Evolutionary conservation across 2,113 vertebrate species (phyloP).

Genomic region (Sprattus sprattus): DNA sequence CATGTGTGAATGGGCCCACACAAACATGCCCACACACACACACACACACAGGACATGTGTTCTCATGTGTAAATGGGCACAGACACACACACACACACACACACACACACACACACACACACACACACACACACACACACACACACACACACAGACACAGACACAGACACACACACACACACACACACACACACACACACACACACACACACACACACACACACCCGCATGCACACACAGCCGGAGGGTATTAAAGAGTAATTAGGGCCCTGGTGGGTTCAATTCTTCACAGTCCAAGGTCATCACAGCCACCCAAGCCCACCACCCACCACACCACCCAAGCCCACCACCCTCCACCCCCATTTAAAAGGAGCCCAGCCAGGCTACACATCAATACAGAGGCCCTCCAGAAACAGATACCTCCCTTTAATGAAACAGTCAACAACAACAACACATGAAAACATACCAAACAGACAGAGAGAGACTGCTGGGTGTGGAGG

Average conservation of each 20-base stretch:
- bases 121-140: slow-evolving; percentile 3
- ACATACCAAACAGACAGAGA: background rate
- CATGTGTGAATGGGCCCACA: background rate
- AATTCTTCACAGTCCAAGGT: background rate
- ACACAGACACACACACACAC: too few species aligned
- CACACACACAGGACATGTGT: background rate
- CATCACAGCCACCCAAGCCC: background rate
- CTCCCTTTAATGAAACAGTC: background rate
- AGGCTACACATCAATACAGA: slow-evolving; percentile 8
- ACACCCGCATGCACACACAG: background rate
- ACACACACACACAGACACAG: background rate
- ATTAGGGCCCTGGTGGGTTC: background rate
- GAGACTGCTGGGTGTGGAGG: too few species aligned
- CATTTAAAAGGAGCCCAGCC: background rate
- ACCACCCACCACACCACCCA: background rate
- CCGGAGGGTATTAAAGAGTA: background rate
- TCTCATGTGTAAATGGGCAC: too few species aligned
- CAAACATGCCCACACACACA: background rate
- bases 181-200: too few species aligned
- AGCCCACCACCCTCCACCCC: background rate
- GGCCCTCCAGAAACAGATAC: background rate
- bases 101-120: background rate
- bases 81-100: too few species aligned
- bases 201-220: background rate
- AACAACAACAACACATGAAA: background rate